Evolutionary conservation across 2,113 vertebrate genomes (phyloP).

Genomic region (Corythaeola cristata): DNA sequence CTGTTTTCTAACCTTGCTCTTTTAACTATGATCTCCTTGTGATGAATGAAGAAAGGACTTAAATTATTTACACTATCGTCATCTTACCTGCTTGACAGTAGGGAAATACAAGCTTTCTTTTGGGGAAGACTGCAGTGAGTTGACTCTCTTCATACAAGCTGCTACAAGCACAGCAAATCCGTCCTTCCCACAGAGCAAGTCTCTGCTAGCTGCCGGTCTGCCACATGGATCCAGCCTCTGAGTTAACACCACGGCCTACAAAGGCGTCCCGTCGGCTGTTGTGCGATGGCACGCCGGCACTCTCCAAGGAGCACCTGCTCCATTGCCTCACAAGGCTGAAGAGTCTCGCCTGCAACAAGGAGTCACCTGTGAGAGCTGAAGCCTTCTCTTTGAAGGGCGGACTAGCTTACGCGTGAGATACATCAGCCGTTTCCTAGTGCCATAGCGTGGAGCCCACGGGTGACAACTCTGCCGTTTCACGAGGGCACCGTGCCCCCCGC

Average conservation of each 20-base stretch:
- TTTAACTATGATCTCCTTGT: background rate
- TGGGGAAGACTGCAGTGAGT: background rate
- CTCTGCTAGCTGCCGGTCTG: background rate
- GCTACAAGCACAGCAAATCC: background rate
- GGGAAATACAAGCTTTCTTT: background rate
- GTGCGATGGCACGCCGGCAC: accelerated
- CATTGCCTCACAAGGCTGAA: accelerated
- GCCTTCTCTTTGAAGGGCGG: accelerated
- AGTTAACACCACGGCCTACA: background rate
- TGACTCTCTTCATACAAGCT: background rate
- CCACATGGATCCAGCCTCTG: background rate
- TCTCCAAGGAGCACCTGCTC: background rate
- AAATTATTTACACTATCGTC: background rate
- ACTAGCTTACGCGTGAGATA: background rate
- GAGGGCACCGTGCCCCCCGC: background rate
- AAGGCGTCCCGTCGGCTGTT: accelerated
- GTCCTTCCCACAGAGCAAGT: background rate
- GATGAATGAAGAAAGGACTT: background rate
- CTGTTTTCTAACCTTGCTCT: background rate
- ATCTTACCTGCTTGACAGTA: background rate
- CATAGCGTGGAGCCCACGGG: background rate
- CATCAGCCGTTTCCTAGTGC: accelerated
- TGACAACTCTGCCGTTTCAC: background rate
- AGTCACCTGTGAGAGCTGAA: background rate
- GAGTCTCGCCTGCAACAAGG: background rate